phyloP scores from a whole-genome alignment of 2,113 vertebrate species.

The Nipponia nippon region DNA sequence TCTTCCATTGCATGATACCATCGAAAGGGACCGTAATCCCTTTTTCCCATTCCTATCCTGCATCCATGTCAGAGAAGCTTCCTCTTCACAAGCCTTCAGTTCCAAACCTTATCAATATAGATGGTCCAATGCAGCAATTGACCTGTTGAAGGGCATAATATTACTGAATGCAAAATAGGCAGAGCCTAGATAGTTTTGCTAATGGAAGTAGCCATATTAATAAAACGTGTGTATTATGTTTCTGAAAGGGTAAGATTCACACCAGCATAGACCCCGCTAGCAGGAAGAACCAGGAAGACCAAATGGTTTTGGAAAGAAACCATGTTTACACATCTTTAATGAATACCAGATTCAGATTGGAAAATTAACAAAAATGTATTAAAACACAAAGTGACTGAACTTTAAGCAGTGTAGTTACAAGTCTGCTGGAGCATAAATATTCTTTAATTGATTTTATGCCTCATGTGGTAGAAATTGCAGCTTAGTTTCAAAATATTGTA shows the following conservation, averaged over 20 bases:
- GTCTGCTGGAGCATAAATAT: background rate
- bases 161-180: background rate
- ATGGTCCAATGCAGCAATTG: background rate
- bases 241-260: background rate
- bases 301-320: conserved; percentile 20
- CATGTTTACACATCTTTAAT: background rate
- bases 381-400: conserved; percentile 13
- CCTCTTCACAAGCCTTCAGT: background rate
- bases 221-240: background rate
- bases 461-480: conserved; percentile 20
- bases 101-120: background rate
- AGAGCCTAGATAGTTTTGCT: background rate
- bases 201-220: background rate
- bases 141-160: background rate
- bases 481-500: conserved; percentile 34
- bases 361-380: conserved; percentile 31
- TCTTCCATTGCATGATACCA: background rate
- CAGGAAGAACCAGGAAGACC: background rate
- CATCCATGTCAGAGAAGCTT: background rate
- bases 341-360: background rate
- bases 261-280: background rate
- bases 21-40: background rate
- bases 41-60: background rate
- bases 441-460: conserved; percentile 62
- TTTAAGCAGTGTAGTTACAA: conserved; percentile 31